Percentiles rank a stretch among this genome's conserved stretches.
Conservation (phyloP, 2,888 invertebrate species). For the Thymelicus acteon region DNA sequence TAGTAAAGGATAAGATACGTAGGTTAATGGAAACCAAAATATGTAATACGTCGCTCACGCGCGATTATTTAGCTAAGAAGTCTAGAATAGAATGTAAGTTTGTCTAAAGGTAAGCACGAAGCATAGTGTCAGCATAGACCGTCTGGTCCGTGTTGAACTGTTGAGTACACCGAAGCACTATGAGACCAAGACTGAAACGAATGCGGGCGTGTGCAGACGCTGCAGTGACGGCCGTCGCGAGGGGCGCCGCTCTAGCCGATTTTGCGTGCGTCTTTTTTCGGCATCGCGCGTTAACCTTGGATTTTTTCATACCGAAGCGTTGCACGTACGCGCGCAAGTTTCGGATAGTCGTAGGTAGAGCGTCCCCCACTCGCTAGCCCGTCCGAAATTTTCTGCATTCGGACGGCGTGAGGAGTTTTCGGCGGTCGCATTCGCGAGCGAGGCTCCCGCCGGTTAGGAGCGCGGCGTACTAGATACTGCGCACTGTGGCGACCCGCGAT, state of each 20-base stretch:
- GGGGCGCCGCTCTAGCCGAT: slow-evolving; percentile 79
- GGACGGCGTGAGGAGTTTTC: slow-evolving; percentile 80
- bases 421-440: slow-evolving; percentile 81
- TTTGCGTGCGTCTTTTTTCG: slow-evolving; percentile 85
- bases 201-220: slow-evolving; percentile 65
- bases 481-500: slow-evolving; percentile 49
- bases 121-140: neutral
- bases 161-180: slow-evolving; percentile 43
- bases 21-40: neutral
- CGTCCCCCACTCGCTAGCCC: slow-evolving; percentile 79
- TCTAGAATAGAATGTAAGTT: neutral
- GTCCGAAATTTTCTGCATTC: slow-evolving; percentile 84
- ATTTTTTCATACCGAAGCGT: slow-evolving; percentile 83
- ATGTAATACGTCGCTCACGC: neutral
- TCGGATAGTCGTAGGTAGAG: slow-evolving; percentile 83
- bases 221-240: slow-evolving; percentile 74
- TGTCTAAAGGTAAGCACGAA: neutral
- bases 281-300: slow-evolving; percentile 84
- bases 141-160: too few relatives aligned
- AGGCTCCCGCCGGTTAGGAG: slow-evolving; percentile 77
- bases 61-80: neutral
- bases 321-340: slow-evolving; percentile 83
- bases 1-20: slow-evolving; percentile 8
- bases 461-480: slow-evolving; percentile 63
- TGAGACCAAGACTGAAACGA: slow-evolving; percentile 20